Percentiles rank a stretch among this genome's conserved stretches.
These are phyloP conservation scores for Sigmodon hispidus DNA, from an alignment of 2,113 vertebrate genomes.

Conservation along the genomic window DNA sequence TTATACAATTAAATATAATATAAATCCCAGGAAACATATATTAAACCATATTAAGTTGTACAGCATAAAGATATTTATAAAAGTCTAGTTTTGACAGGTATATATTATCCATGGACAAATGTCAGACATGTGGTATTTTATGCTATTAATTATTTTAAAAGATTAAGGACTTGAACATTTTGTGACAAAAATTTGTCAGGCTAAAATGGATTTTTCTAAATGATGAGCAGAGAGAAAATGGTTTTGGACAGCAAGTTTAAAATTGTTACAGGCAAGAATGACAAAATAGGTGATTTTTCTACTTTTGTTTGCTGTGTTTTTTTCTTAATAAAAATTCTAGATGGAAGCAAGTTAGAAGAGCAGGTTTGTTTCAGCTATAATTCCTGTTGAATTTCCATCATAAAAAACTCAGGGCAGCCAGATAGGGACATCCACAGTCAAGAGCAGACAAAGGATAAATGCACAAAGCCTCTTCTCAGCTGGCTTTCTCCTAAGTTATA, in stretches of 20 bases:
- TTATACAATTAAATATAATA: conserved; percentile 33
- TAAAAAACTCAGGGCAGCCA: not conserved
- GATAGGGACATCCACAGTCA: not conserved
- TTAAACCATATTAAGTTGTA: conserved; percentile 55
- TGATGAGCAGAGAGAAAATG: not conserved
- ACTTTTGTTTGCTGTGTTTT: not conserved
- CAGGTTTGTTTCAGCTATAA: not conserved
- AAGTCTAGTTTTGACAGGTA: conserved; percentile 42
- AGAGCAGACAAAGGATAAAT: not conserved
- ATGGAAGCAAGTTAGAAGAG: not conserved
- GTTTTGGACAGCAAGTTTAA: not conserved
- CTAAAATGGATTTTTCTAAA: conserved; percentile 41
- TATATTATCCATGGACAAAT: conserved; percentile 39
- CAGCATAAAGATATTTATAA: conserved; percentile 36
- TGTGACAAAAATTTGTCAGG: conserved; percentile 50
- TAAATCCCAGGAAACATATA: conserved; percentile 28
- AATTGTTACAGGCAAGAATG: not conserved
- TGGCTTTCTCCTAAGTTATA: no score
- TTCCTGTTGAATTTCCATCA: no score
- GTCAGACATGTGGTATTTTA: conserved; percentile 56
- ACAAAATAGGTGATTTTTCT: not conserved
- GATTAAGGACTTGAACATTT: conserved; percentile 48
- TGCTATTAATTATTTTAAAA: conserved; percentile 62
- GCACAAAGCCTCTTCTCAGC: not conserved
- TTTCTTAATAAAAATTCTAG: not conserved